These are phyloP conservation scores for Lissocephala sabroskyi DNA, from an alignment of 2,888 invertebrate species.

Conservation along the genomic window DNA sequence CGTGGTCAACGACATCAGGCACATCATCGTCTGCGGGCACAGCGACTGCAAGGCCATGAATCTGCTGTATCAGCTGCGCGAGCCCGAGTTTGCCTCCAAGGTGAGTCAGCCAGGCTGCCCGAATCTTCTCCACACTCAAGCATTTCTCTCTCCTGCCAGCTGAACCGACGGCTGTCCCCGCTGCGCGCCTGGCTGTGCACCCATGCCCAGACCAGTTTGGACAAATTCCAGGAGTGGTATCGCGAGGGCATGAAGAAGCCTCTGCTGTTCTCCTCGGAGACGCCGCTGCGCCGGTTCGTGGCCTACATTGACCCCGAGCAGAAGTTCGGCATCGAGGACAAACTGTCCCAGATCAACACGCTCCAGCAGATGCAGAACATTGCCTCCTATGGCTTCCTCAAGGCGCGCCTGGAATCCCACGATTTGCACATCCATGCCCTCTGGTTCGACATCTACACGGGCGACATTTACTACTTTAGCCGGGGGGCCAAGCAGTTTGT, in stretches of 20 bases:
- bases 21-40: conserved; percentile 97
- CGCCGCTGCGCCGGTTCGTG: conserved; percentile 88
- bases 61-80: conserved; percentile 86
- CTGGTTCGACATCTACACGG: conserved; percentile 98
- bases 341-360: conserved; percentile 95
- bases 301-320: conserved; percentile 96
- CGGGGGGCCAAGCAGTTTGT: conserved; percentile 88
- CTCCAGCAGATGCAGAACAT: conserved; percentile 94
- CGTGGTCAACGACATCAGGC: conserved; percentile 90
- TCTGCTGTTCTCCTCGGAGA: conserved; percentile 88
- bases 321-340: conserved; percentile 90
- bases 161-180: conserved; percentile 87
- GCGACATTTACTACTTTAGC: conserved; percentile 96
- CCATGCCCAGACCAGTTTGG: conserved; percentile 86
- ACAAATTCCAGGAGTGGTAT: conserved; percentile 85
- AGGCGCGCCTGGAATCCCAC: conserved; percentile 84
- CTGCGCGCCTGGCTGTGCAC: conserved; percentile 92
- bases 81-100: conserved; percentile 82
- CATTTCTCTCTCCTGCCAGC: conserved; percentile 62
- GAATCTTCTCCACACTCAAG: too few relatives aligned
- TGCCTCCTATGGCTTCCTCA: conserved; percentile 92
- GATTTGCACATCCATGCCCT: conserved; percentile 92
- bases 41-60: conserved; percentile 99
- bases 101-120: conserved; percentile 73
- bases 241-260: conserved; percentile 77